These are phyloP conservation scores for Paelopatides confundens DNA, from an alignment of 53 echinoderm and acorn worm genomes.

Conservation along the genomic window DNA sequence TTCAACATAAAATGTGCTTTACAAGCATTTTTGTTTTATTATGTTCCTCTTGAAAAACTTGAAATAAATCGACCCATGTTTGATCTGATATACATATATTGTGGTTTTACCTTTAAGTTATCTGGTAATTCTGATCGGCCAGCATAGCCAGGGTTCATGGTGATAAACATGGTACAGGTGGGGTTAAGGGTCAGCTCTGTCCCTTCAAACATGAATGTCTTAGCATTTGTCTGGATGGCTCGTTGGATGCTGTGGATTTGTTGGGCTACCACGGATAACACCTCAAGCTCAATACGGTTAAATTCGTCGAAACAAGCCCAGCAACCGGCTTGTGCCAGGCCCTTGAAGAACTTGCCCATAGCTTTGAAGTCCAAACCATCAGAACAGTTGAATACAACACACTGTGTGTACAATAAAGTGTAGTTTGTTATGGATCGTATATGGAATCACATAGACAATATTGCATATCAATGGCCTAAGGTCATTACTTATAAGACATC, in stretches of 20 bases:
- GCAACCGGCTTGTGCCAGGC: slow-evolving; percentile 94
- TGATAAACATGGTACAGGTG: slow-evolving; percentile 98
- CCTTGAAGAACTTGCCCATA: slow-evolving; percentile 99
- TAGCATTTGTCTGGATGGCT: slow-evolving; percentile 83
- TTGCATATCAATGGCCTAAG: no score
- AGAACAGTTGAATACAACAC: slow-evolving; percentile 99
- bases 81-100: no score
- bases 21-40: no score
- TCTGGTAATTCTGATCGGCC: slow-evolving; percentile 94
- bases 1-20: no score
- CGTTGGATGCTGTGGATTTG: slow-evolving; percentile 96
- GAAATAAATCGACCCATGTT: no score
- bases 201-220: slow-evolving; percentile 95
- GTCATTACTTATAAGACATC: no score
- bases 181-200: slow-evolving; percentile 91
- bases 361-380: slow-evolving; percentile 98
- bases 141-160: slow-evolving; percentile 98
- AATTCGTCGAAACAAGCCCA: slow-evolving; percentile 99
- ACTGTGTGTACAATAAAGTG: slow-evolving; percentile 54
- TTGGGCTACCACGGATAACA: slow-evolving; percentile 96
- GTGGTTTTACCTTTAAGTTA: slow-evolving; percentile 79
- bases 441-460: no score
- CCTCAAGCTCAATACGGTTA: slow-evolving; percentile 98
- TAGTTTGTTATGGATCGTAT: not conserved
- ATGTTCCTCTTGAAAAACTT: no score